Evolutionary conservation across 2,888 invertebrate genomes (phyloP), one percentile per base, ranked within the genome.

Genomic region (Drosophila hamatofila): DNA sequence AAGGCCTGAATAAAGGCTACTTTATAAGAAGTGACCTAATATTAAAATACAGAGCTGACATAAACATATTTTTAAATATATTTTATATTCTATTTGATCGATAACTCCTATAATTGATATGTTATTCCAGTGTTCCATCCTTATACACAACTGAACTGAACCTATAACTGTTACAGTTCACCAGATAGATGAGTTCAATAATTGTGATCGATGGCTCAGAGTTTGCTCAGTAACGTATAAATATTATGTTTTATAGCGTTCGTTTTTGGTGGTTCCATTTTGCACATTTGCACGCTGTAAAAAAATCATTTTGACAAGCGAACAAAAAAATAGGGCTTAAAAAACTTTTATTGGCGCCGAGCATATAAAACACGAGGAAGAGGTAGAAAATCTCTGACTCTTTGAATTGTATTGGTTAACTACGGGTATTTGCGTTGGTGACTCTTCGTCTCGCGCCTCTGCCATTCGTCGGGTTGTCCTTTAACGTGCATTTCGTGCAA

Each of bases 381-480:
- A 44, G 46, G 37, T 46, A n/a, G 14, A 39, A 46, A 59, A 39
- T 51, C 35, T 18, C 42, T 2, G 51, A 18, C n/a, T 25, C 33
- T 51, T 58, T 46, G 16, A 18, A 59, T 55, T 61, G 63, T 51
- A 51, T 58, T 73, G 58, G 35, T 68, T 61, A 64, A 69, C 49
- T 74, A 46, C 44, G 59, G 59, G 21, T 70, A 79, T 77, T 77
- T 77, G 62, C 75, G 41, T 56, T 75, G 76, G 44, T 46, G 51
- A 56, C 51, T 52, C 59, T n/a, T 8, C 39, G 48, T 46, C 51
- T 52, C 41, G 7, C 48, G 35, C 6, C 37, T 33, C 56, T 55
- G 37, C 39, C 63, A 42, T 52, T 63, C 39, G 52, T n/a, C 51
- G 35, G 30, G n/a, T 30, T 72, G 67, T 44, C 51, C 55, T 51